These are phyloP conservation scores for Mercenaria mercenaria DNA, from an alignment of 1,140 invertebrate genomes.

Conservation along the genomic window DNA sequence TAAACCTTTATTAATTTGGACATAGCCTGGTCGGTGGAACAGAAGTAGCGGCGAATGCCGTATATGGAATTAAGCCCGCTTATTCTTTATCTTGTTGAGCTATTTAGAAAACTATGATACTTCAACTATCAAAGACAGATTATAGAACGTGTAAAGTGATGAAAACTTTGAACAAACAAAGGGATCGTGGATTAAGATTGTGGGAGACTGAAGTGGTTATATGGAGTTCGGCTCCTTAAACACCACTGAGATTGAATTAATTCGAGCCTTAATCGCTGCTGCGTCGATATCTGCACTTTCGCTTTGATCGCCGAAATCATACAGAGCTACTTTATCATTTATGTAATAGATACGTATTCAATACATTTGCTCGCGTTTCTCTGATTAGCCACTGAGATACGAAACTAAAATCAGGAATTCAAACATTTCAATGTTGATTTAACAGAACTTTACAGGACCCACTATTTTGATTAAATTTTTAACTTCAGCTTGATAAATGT, in stretches of 20 bases:
- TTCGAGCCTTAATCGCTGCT: constrained; percentile 26
- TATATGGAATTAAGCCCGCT: constrained; percentile 20
- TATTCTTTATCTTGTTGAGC: constrained; percentile 2
- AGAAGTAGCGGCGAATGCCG: neutral
- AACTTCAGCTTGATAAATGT: constrained; percentile 56
- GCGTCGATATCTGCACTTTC: constrained; percentile 42
- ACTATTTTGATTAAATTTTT: constrained; percentile 59
- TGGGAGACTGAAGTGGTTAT: neutral
- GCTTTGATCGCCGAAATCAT: constrained; percentile 42
- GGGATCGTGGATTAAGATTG: constrained; percentile 28
- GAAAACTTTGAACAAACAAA: constrained; percentile 44
- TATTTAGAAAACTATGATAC: constrained; percentile 45
- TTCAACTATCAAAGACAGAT: constrained; percentile 40
- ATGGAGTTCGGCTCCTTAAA: neutral
- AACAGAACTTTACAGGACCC: constrained; percentile 35
- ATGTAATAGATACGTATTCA: constrained; percentile 64
- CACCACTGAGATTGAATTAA: constrained; percentile 40
- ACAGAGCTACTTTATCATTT: constrained; percentile 45
- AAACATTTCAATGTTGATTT: constrained; percentile 57
- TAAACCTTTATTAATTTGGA: no score
- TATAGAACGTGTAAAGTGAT: constrained; percentile 33
- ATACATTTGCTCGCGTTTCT: constrained; percentile 44
- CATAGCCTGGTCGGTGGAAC: no score
- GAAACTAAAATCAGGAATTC: constrained; percentile 44
- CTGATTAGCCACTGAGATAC: constrained; percentile 48